Percentiles rank a stretch among this genome's conserved stretches.
Evolutionary conservation across 2,888 invertebrate genomes (phyloP).

Genomic region (Dinocampus coccinellae): DNA sequence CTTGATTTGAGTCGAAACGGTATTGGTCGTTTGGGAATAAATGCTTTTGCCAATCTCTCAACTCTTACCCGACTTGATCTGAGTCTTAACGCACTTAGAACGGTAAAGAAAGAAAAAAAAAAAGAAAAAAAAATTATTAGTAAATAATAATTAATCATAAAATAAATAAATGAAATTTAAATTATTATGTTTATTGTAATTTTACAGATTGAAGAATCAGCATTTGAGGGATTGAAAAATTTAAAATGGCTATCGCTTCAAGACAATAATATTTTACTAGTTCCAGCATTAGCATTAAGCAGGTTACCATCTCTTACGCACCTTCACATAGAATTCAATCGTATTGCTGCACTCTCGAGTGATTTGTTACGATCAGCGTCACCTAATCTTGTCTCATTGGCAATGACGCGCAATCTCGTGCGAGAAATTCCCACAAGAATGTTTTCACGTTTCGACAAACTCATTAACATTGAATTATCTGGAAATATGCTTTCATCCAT

Average conservation of each 20-base stretch:
- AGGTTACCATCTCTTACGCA: conserved; percentile 81
- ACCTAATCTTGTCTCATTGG: conserved; percentile 78
- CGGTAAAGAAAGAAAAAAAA: conserved; percentile 72
- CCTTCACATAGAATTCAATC: conserved; percentile 86
- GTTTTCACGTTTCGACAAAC: conserved; percentile 82
- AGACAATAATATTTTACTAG: conserved; percentile 89
- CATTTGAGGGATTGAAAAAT: conserved; percentile 84
- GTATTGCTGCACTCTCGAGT: conserved; percentile 86
- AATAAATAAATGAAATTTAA: background rate
- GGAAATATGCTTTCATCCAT: conserved; percentile 83
- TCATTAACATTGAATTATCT: conserved; percentile 81
- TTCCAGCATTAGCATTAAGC: conserved; percentile 86
- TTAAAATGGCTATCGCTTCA: conserved; percentile 83
- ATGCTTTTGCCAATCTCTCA: conserved; percentile 83
- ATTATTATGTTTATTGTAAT: background rate
- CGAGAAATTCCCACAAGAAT: conserved; percentile 86
- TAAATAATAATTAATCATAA: background rate
- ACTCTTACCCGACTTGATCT: conserved; percentile 82
- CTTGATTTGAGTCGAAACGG: conserved; percentile 88
- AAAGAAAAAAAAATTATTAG: background rate
- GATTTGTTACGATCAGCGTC: conserved; percentile 83
- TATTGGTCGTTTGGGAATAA: conserved; percentile 84
- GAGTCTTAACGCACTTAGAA: conserved; percentile 88
- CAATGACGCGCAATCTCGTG: conserved; percentile 87
- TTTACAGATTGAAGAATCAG: conserved; percentile 86